Evolutionary conservation across 2,797 vertebrate genomes (phyloP), one percentile per base, ranked within the genome.

Genomic region (Brachyalestes nurse): DNA sequence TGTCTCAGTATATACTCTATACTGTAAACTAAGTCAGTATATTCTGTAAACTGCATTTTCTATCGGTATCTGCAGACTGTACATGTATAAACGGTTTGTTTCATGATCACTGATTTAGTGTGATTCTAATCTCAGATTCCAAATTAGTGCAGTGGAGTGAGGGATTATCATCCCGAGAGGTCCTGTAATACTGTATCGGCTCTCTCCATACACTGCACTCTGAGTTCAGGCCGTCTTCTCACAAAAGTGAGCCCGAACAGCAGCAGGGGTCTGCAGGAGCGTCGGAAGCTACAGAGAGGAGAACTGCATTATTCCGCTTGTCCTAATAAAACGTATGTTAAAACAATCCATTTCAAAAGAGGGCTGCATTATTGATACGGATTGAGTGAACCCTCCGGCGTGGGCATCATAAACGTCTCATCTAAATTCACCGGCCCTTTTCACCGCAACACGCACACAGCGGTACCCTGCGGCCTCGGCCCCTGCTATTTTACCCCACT

Each of bases 311-410:
- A 67, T 85, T 78, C 71, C 87, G 88, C 91, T 84, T 87, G 90
- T 88, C 83, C 90, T 90, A 90, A 92, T 92, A 93, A 91, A 45
- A 92, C 88, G 84, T 92, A 88, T 90, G 88, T 87, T 91, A 85
- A 87, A 94, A 92, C 92, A 93, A 95, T 94, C 90, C 90, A 91
- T 90, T 94, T 95, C 88, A 93, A 94, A 94, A 89, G 91, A 93
- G 88, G 75, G 86, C 78, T 93, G 87, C 86, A 93, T 94, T 94
- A 93, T 95, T 95, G 93, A 94, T 93, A 88, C 80, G 86, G 77
- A 89, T 88, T 86, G 89, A 91, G 89, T 82, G 89, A 64, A 73
- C 88, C 90, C 88, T 88, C 86, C 87, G 87, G 89, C 83, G 90
- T 86, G 79, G 81, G 85, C 88, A 85, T 82, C 88, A 93, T 89